Conservation (phyloP, 2,797 vertebrate species). For the Vespertilio murinus region DNA sequence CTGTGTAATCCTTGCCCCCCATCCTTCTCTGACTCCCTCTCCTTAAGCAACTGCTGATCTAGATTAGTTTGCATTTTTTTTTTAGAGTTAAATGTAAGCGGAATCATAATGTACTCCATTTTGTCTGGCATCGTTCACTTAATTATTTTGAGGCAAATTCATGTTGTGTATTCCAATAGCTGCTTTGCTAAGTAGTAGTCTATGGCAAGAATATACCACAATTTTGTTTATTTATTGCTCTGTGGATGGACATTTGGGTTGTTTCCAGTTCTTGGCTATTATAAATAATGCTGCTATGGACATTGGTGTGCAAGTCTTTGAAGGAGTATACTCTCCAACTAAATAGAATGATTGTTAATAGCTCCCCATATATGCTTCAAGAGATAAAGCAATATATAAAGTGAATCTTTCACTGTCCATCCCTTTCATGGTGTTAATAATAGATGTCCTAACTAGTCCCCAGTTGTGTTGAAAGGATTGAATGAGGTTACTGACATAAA, state of each 20-base stretch:
- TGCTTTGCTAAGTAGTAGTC: neutral
- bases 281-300: neutral
- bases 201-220: neutral
- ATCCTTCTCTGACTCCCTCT: neutral
- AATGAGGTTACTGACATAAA: neutral
- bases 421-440: neutral
- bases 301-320: neutral
- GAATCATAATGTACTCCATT: neutral
- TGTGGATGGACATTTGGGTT: neutral
- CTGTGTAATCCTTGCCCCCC: neutral
- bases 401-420: neutral
- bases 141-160: neutral
- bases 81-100: neutral
- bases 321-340: neutral
- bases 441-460: neutral
- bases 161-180: neutral
- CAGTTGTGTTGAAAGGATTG: neutral
- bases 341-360: neutral
- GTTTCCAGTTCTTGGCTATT: neutral
- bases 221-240: neutral
- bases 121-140: neutral
- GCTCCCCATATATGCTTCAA: neutral
- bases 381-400: constrained; percentile 5
- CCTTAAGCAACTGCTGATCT: neutral
- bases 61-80: constrained; percentile 28